These are phyloP conservation scores for Erebia palarica DNA, from an alignment of 2,888 invertebrate species.

Conservation along the genomic window DNA sequence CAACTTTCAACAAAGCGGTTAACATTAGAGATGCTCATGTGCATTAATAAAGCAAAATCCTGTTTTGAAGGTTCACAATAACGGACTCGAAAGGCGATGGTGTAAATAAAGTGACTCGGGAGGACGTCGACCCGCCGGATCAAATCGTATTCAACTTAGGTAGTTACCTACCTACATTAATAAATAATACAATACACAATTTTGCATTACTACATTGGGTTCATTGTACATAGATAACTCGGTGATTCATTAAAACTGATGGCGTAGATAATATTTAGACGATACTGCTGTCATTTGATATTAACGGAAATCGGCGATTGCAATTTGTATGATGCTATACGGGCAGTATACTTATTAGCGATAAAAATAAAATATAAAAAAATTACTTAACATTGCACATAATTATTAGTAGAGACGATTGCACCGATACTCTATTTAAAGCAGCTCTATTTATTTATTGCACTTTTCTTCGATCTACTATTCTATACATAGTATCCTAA, in stretches of 20 bases:
- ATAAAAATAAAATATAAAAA: neutral
- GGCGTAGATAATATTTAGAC: constrained; percentile 55
- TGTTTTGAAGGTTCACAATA: constrained; percentile 74
- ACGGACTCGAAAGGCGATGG: constrained; percentile 71
- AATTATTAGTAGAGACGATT: neutral
- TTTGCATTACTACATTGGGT: constrained; percentile 60
- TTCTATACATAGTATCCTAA: neutral
- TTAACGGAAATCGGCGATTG: constrained; percentile 28
- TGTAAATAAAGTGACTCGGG: constrained; percentile 71
- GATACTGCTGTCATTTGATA: constrained; percentile 50
- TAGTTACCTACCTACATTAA: constrained; percentile 19
- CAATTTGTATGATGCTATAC: constrained; percentile 20
- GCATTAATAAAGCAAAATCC: constrained; percentile 57
- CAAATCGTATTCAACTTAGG: constrained; percentile 70
- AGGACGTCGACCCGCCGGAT: constrained; percentile 77
- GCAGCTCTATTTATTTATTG: too few species aligned
- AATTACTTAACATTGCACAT: neutral
- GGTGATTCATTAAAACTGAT: constrained; percentile 61
- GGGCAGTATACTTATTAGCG: neutral
- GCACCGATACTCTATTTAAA: neutral
- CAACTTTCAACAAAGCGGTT: constrained; percentile 38
- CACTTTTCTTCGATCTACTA: neutral
- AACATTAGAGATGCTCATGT: constrained; percentile 42
- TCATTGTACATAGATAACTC: constrained; percentile 48
- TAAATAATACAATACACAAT: constrained; percentile 53